These are phyloP conservation scores for Agonopterix subpropinquella DNA, from an alignment of 2,888 invertebrate species.

Conservation along the genomic window DNA sequence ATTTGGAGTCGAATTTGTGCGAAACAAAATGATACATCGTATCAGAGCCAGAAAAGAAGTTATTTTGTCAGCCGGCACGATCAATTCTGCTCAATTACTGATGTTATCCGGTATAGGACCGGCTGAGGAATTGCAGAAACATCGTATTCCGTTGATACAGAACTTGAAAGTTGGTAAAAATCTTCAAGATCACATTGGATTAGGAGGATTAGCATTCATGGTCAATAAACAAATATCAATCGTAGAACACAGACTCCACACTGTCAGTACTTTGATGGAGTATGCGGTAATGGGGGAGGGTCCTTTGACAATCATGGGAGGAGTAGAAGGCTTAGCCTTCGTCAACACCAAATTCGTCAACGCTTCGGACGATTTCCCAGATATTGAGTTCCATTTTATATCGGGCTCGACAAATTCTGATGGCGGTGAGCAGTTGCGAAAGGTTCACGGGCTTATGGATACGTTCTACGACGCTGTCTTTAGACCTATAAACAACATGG, in stretches of 20 bases:
- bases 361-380: constrained; percentile 87
- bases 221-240: constrained; percentile 87
- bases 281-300: constrained; percentile 90
- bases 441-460: constrained; percentile 85
- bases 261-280: constrained; percentile 85
- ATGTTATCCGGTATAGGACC: constrained; percentile 95
- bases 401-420: constrained; percentile 92
- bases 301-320: constrained; percentile 90
- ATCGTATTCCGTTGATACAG: constrained; percentile 86
- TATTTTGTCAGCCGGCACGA: constrained; percentile 91
- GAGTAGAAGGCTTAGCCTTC: constrained; percentile 92
- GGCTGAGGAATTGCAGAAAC: constrained; percentile 80
- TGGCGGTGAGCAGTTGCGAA: constrained; percentile 86
- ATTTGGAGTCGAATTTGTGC: constrained; percentile 87
- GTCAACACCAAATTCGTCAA: constrained; percentile 92
- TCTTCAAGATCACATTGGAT: constrained; percentile 91
- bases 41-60: constrained; percentile 90
- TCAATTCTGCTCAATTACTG: constrained; percentile 94
- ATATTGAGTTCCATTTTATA: constrained; percentile 92
- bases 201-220: constrained; percentile 89
- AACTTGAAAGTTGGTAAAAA: constrained; percentile 90
- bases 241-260: constrained; percentile 86
- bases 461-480: constrained; percentile 85
- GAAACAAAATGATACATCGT: constrained; percentile 82
- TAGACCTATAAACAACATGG: constrained; percentile 83